Conservation (phyloP, 2,113 vertebrate genomes). For the Anoplopoma fimbria region DNA sequence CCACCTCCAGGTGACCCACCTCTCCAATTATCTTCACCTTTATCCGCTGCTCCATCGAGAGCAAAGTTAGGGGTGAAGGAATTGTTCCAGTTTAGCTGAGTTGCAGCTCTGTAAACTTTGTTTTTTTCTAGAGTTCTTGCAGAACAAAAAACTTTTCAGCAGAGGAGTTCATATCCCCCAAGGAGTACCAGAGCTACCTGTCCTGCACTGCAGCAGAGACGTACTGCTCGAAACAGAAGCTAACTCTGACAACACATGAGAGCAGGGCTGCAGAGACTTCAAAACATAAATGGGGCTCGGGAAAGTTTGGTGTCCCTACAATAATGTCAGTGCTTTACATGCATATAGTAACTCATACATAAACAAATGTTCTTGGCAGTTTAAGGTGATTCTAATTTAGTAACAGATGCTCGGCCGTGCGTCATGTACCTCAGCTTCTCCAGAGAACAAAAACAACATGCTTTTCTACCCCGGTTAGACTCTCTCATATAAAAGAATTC, state of each 20-base stretch:
- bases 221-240: constrained; percentile 46
- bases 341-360: constrained; percentile 45
- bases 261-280: constrained; percentile 46
- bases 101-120: constrained; percentile 64
- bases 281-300: constrained; percentile 47
- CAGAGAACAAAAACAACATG: constrained; percentile 11
- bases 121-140: constrained; percentile 58
- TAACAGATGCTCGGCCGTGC: constrained; percentile 43
- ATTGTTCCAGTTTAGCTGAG: constrained; percentile 67
- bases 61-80: constrained; percentile 31
- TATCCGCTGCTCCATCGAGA: constrained; percentile 9
- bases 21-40: constrained; percentile 29
- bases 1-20: constrained; percentile 21
- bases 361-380: constrained; percentile 49
- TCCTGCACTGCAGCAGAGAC: constrained; percentile 67
- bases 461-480: constrained; percentile 9
- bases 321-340: constrained; percentile 33
- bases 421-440: constrained; percentile 9
- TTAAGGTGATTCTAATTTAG: constrained; percentile 61
- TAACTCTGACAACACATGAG: constrained; percentile 19
- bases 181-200: constrained; percentile 62
- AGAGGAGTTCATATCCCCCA: constrained; percentile 61
- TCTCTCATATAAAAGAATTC: constrained; percentile 5
- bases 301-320: constrained; percentile 34
- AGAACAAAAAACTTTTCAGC: constrained; percentile 57